Conservation (phyloP, 2,888 invertebrate species). For the Clusia tigrina region DNA sequence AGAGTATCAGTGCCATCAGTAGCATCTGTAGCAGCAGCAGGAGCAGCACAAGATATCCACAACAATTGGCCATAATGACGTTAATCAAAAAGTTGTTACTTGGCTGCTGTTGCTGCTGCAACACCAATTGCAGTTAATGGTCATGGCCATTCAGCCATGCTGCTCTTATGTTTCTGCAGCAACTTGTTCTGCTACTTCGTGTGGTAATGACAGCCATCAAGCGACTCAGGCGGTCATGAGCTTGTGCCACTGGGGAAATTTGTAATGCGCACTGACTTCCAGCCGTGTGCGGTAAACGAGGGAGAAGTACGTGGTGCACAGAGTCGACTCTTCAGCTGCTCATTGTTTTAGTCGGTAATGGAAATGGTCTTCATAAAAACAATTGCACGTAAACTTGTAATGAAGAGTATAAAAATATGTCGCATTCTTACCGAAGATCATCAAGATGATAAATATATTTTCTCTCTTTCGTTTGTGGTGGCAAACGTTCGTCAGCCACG, state of each 20-base stretch:
- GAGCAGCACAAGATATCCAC: slow-evolving; percentile 27
- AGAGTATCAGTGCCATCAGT: no score
- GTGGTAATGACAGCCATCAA: slow-evolving; percentile 25
- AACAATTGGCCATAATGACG: slow-evolving; percentile 55
- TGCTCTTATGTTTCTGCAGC: not conserved
- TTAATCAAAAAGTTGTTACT: slow-evolving; percentile 51
- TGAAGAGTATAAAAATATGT: not conserved
- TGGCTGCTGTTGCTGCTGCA: slow-evolving; percentile 19
- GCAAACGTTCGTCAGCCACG: no score
- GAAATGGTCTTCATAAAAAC: slow-evolving; percentile 47
- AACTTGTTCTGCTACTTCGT: not conserved
- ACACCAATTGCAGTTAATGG: slow-evolving; percentile 17
- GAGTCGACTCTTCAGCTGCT: not conserved
- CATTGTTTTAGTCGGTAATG: slow-evolving; percentile 46
- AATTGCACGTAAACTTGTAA: not conserved
- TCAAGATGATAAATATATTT: no score
- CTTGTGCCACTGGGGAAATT: slow-evolving; percentile 50
- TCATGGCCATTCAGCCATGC: not conserved
- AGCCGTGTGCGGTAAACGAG: slow-evolving; percentile 46
- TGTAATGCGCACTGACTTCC: slow-evolving; percentile 46
- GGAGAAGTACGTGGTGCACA: slow-evolving; percentile 39
- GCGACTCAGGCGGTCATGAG: slow-evolving; percentile 35
- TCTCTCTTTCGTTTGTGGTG: no score
- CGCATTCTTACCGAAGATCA: not conserved
- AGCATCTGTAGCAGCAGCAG: slow-evolving; percentile 2